Conservation (phyloP, 2,888 invertebrate genomes). For the Mactromeris polynyma region DNA sequence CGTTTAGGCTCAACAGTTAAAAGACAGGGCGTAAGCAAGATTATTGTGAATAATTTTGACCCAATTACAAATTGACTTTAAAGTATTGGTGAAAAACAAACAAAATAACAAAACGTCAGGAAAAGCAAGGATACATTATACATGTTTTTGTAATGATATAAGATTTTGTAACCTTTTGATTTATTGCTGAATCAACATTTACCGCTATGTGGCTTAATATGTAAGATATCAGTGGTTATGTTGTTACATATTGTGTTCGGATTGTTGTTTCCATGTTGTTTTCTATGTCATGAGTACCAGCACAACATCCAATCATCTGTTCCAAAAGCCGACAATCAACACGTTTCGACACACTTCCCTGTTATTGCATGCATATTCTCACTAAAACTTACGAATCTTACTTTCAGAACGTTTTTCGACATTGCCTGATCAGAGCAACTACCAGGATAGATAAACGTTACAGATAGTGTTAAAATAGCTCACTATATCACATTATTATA, state of each 20-base stretch:
- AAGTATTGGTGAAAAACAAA: too few species aligned
- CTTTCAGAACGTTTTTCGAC: slow-evolving; percentile 5
- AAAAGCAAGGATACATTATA: too few species aligned
- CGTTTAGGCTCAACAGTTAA: too few species aligned
- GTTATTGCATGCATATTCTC: not conserved
- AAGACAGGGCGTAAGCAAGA: too few species aligned
- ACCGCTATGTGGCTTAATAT: too few species aligned
- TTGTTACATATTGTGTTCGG: not conserved
- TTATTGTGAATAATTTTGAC: too few species aligned
- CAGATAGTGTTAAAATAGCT: not conserved
- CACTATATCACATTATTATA: not conserved
- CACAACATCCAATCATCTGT: not conserved
- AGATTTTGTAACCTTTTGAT: too few species aligned
- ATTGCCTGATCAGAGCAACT: not conserved
- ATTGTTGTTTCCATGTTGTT: not conserved
- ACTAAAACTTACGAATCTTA: not conserved
- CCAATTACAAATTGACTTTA: too few species aligned
- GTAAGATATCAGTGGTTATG: not conserved
- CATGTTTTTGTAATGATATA: too few species aligned
- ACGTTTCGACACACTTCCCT: not conserved
- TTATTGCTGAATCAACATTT: too few species aligned
- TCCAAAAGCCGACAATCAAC: not conserved
- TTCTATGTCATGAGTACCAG: not conserved
- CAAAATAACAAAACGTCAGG: too few species aligned
- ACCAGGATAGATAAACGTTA: not conserved